These are phyloP conservation scores for Hozukius guyotensis DNA, from an alignment of 2,797 vertebrate genomes.

Conservation along the genomic window DNA sequence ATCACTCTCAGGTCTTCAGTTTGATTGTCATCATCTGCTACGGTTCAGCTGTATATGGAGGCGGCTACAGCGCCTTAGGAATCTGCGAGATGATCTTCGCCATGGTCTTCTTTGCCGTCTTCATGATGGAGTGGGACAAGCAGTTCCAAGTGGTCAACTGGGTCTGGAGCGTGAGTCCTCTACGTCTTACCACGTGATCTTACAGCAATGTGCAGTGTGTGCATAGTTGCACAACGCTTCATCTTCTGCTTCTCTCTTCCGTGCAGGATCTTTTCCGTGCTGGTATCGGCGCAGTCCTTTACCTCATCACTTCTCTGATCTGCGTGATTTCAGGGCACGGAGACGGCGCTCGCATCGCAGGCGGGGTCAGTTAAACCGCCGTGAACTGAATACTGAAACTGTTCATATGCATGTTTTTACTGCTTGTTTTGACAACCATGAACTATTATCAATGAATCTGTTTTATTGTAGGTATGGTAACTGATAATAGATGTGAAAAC, in stretches of 20 bases:
- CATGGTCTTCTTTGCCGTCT: slow-evolving; percentile 83
- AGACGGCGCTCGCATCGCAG: slow-evolving; percentile 78
- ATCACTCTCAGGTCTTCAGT: slow-evolving; percentile 78
- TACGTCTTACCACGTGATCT: neutral
- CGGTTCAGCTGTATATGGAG: slow-evolving; percentile 40
- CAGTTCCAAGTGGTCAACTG: slow-evolving; percentile 84
- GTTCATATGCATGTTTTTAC: neutral
- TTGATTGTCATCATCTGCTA: slow-evolving; percentile 89
- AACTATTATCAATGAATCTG: neutral
- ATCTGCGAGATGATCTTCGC: slow-evolving; percentile 84
- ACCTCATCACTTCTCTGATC: slow-evolving; percentile 82
- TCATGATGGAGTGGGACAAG: slow-evolving; percentile 85
- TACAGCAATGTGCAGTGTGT: neutral
- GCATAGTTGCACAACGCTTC: neutral
- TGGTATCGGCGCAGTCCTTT: slow-evolving; percentile 62
- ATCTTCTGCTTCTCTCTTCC: slow-evolving; percentile 7
- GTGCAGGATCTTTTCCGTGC: slow-evolving; percentile 81
- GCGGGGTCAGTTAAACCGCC: slow-evolving; percentile 73
- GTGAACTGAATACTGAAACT: neutral
- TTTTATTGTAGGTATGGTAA: neutral
- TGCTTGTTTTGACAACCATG: slow-evolving; percentile 8
- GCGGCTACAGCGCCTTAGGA: slow-evolving; percentile 77
- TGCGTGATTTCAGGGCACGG: slow-evolving; percentile 64
- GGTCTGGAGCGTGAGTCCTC: slow-evolving; percentile 88
- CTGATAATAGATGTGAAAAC: neutral